Evolutionary conservation across 1,140 invertebrate genomes (phyloP).

Genomic region (Macrotrachela quadricornifera): DNA sequence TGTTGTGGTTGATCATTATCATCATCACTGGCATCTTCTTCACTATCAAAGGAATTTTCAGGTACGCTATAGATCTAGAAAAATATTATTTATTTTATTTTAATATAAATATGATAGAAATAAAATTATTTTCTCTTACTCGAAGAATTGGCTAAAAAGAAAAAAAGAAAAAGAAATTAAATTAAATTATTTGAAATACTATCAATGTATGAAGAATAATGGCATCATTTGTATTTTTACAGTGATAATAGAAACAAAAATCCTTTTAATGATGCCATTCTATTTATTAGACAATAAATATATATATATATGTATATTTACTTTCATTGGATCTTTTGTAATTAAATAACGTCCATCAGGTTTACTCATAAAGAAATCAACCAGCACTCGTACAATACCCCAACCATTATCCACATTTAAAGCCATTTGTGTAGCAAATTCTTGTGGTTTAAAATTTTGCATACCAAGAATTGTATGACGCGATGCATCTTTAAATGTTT

Average conservation of each 20-base stretch:
- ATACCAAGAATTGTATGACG: slow-evolving; percentile 93
- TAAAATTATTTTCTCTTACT: too few species aligned
- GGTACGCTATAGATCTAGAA: neutral
- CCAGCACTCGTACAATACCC: slow-evolving; percentile 91
- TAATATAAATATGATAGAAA: too few species aligned
- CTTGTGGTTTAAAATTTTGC: slow-evolving; percentile 90
- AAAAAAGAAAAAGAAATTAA: too few species aligned
- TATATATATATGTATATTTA: slow-evolving; percentile 12
- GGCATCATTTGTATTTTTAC: too few species aligned
- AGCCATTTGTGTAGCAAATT: slow-evolving; percentile 96
- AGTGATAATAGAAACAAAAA: too few species aligned
- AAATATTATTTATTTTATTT: neutral
- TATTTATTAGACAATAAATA: neutral
- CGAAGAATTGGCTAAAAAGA: neutral
- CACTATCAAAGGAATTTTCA: neutral
- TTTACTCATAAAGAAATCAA: slow-evolving; percentile 91
- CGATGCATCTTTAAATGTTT: slow-evolving; percentile 70
- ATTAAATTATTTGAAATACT: too few species aligned
- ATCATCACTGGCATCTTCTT: neutral
- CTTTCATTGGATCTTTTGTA: slow-evolving; percentile 95
- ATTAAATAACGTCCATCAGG: slow-evolving; percentile 88
- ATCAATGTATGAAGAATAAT: too few species aligned
- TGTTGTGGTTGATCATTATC: neutral
- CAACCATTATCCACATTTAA: slow-evolving; percentile 98
- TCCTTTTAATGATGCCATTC: too few species aligned